phyloP scores from a whole-genome alignment of 1,140 invertebrate genomes.

The Neodiprion virginianus region DNA sequence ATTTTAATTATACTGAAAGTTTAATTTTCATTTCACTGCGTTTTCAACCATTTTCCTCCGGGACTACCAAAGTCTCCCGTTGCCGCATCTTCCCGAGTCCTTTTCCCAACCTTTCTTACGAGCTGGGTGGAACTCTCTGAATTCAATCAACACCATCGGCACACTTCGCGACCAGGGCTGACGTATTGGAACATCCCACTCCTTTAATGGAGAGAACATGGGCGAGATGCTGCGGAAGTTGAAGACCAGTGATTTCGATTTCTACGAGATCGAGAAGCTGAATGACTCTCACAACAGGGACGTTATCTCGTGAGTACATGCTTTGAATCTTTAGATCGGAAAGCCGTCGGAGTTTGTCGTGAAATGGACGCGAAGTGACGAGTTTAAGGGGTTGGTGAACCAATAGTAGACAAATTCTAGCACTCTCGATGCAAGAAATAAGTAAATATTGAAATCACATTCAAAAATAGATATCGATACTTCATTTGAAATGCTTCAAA shows the following conservation, averaged over 20 bases:
- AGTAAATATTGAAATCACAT: conserved; percentile 54
- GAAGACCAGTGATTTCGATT: conserved; percentile 47
- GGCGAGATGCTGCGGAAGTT: conserved; percentile 71
- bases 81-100: conserved; percentile 66
- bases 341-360: not conserved
- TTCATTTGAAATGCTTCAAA: too few relatives aligned
- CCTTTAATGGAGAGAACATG: conserved; percentile 75
- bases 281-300: conserved; percentile 69
- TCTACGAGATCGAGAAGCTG: conserved; percentile 63
- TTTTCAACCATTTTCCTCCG: conserved; percentile 25
- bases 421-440: conserved; percentile 18
- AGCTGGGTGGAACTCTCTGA: conserved; percentile 87
- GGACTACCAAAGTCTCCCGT: conserved; percentile 69
- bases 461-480: conserved; percentile 68
- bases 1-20: not conserved
- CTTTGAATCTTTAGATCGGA: conserved; percentile 7
- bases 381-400: too few relatives aligned
- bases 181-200: conserved; percentile 79
- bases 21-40: conserved; percentile 19
- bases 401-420: not conserved
- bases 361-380: not conserved
- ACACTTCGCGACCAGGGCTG: conserved; percentile 79
- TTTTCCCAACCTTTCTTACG: conserved; percentile 84
- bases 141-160: conserved; percentile 83
- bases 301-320: conserved; percentile 63